These are phyloP conservation scores for Sabatieria punctata DNA, from an alignment of 2,888 invertebrate genomes.

Conservation along the genomic window DNA sequence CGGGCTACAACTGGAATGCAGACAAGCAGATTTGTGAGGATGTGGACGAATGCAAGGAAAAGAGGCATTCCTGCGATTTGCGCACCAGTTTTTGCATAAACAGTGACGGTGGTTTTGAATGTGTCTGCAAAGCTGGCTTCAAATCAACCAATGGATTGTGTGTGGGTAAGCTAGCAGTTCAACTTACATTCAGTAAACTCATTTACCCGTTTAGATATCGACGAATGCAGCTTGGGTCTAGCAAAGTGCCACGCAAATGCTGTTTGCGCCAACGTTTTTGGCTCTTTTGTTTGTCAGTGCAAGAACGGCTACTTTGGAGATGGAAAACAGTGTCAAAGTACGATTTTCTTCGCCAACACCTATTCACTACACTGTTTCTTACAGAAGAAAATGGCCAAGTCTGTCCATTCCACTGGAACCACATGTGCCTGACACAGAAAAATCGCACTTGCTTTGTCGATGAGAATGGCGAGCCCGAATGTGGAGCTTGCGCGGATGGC, in stretches of 20 bases:
- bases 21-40: slow-evolving; percentile 16
- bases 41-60: slow-evolving; percentile 24
- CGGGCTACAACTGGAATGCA: slow-evolving; percentile 17
- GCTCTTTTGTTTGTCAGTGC: slow-evolving; percentile 63
- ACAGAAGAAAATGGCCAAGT: no score
- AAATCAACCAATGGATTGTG: slow-evolving; percentile 50
- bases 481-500: slow-evolving; percentile 22
- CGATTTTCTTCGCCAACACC: neutral
- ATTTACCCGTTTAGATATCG: slow-evolving; percentile 10
- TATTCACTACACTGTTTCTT: no score
- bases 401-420: no score
- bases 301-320: slow-evolving; percentile 62
- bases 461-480: slow-evolving; percentile 25
- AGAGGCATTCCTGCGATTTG: slow-evolving; percentile 22
- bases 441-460: slow-evolving; percentile 26
- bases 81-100: slow-evolving; percentile 61
- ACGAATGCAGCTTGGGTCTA: slow-evolving; percentile 12
- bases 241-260: slow-evolving; percentile 13
- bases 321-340: slow-evolving; percentile 13
- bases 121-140: slow-evolving; percentile 68
- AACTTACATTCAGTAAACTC: neutral
- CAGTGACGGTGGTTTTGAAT: slow-evolving; percentile 66
- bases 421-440: slow-evolving; percentile 20
- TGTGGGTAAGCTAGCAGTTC: slow-evolving; percentile 11
- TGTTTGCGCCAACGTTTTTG: slow-evolving; percentile 48